phyloP scores from a whole-genome alignment of 1,140 invertebrate species.

The Atta colombica region DNA sequence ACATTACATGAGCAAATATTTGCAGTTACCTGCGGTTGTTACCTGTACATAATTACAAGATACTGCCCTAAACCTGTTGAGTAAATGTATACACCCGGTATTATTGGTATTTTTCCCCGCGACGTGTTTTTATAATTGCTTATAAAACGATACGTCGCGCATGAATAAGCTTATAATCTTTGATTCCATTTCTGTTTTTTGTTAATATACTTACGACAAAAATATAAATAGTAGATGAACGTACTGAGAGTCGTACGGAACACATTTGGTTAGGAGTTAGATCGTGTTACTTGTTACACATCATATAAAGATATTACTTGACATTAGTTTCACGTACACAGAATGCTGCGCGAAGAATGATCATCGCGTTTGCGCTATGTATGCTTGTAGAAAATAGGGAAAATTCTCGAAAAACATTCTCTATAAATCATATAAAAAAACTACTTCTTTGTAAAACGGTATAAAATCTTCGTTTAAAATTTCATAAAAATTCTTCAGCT shows the following conservation, averaged over 20 bases:
- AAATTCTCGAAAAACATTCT: neutral
- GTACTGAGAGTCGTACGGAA: slow-evolving; percentile 73
- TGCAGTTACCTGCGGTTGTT: slow-evolving; percentile 69
- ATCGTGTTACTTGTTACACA: slow-evolving; percentile 69
- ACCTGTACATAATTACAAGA: slow-evolving; percentile 81
- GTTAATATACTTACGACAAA: slow-evolving; percentile 72
- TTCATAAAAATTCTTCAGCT: neutral
- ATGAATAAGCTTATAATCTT: slow-evolving; percentile 72
- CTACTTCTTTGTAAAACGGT: slow-evolving; percentile 41
- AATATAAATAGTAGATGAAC: slow-evolving; percentile 64
- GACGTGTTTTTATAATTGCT: slow-evolving; percentile 35
- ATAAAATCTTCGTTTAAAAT: slow-evolving; percentile 22
- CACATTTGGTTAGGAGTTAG: slow-evolving; percentile 81
- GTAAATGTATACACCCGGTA: slow-evolving; percentile 61
- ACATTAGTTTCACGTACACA: slow-evolving; percentile 59
- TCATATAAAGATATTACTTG: slow-evolving; percentile 56
- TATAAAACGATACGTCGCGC: slow-evolving; percentile 41
- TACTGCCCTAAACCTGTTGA: slow-evolving; percentile 76
- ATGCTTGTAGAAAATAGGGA: neutral
- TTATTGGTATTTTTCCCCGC: slow-evolving; percentile 37
- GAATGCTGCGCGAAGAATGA: slow-evolving; percentile 20
- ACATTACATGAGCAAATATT: slow-evolving; percentile 80
- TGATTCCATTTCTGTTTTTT: slow-evolving; percentile 74
- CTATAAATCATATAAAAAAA: slow-evolving; percentile 14
- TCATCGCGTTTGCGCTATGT: slow-evolving; percentile 4